phyloP scores from a whole-genome alignment of 2,113 vertebrate species.

The Sylvietta virens region DNA sequence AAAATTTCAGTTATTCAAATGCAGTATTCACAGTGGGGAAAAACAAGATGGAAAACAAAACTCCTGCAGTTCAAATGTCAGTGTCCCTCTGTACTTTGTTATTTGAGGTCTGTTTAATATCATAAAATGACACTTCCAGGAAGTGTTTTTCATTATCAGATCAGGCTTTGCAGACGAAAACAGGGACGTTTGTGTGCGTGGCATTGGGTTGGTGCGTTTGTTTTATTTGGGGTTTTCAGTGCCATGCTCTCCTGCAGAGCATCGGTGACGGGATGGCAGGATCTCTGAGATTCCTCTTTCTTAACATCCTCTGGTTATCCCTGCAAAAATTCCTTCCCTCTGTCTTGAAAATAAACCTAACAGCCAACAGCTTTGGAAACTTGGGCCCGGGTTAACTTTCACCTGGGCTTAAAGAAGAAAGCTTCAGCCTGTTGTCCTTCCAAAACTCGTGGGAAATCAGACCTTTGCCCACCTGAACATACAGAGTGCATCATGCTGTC shows the following conservation, averaged over 20 bases:
- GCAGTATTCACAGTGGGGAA: neutral
- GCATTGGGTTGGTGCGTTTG: neutral
- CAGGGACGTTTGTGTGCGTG: neutral
- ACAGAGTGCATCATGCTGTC: neutral
- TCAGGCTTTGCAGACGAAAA: neutral
- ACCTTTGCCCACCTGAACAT: neutral
- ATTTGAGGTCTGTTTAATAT: neutral
- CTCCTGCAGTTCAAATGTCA: conserved; percentile 31
- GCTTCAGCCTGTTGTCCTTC: neutral
- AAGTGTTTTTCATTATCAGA: neutral
- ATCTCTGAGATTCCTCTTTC: neutral
- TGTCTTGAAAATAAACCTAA: neutral
- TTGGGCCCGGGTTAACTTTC: neutral
- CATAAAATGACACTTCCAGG: neutral
- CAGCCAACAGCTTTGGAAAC: neutral
- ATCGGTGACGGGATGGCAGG: neutral
- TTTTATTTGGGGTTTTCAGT: neutral
- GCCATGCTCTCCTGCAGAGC: neutral
- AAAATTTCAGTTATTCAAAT: conserved; percentile 46
- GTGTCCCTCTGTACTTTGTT: neutral
- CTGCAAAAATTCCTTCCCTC: neutral
- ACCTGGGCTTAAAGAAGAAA: neutral
- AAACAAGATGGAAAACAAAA: neutral
- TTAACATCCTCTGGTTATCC: neutral
- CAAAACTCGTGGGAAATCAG: neutral